These are phyloP conservation scores for Pomacea canaliculata DNA, from an alignment of 2,888 invertebrate genomes.

Conservation along the genomic window DNA sequence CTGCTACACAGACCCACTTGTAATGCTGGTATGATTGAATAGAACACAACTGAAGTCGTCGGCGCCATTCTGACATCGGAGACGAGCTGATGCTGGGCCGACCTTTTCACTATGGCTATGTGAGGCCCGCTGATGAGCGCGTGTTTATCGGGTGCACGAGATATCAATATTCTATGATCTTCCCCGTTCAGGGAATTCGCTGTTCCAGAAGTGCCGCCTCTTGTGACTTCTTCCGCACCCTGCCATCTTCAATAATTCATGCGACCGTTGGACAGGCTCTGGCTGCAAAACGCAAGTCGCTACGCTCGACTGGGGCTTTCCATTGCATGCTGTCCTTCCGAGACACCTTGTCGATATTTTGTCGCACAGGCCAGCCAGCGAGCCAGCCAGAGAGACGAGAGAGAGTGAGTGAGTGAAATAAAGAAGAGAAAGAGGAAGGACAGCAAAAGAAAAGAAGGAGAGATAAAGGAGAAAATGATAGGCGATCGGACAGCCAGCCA, in stretches of 20 bases:
- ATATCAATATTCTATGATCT: conserved; percentile 16
- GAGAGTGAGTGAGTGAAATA: too few relatives aligned
- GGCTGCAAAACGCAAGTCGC: conserved; percentile 15
- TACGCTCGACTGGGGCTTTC: conserved; percentile 5
- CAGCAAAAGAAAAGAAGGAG: too few relatives aligned
- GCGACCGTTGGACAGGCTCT: background rate
- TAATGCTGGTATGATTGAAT: too few relatives aligned
- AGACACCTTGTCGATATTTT: background rate
- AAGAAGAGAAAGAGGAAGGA: too few relatives aligned
- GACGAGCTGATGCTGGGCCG: too few relatives aligned
- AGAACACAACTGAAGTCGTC: too few relatives aligned
- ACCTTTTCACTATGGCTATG: background rate
- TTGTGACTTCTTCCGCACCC: background rate
- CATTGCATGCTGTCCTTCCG: background rate
- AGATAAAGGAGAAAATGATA: too few relatives aligned
- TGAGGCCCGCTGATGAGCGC: conserved; percentile 10
- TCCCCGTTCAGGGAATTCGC: conserved; percentile 4
- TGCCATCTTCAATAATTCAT: conserved; percentile 14
- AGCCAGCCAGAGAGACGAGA: too few relatives aligned
- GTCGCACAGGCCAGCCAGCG: too few relatives aligned
- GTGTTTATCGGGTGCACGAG: conserved; percentile 14
- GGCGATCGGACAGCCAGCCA: too few relatives aligned
- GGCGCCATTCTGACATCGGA: too few relatives aligned
- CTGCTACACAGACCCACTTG: too few relatives aligned
- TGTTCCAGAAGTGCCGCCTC: background rate